These are phyloP conservation scores for Drosophila nr. perissopoda DNA, from an alignment of 2,888 invertebrate species.

Conservation along the genomic window DNA sequence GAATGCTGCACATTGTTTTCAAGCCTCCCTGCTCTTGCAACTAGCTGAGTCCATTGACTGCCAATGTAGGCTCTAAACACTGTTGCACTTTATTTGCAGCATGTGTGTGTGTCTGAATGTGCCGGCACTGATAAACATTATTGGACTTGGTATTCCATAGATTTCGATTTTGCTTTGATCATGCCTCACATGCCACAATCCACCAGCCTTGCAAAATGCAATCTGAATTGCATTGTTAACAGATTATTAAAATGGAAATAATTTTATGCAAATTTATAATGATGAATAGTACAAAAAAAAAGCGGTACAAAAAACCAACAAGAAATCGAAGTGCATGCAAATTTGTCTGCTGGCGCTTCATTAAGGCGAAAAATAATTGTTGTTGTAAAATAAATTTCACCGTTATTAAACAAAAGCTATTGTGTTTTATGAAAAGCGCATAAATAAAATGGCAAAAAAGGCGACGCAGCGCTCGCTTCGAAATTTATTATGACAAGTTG, in stretches of 20 bases:
- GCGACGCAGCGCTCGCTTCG: slow-evolving; percentile 61
- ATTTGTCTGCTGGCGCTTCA: slow-evolving; percentile 63
- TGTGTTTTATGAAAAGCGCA: slow-evolving; percentile 79
- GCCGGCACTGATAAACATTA: slow-evolving; percentile 68
- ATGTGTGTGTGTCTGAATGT: slow-evolving; percentile 46
- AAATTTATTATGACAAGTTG: slow-evolving; percentile 84
- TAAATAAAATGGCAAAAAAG: slow-evolving; percentile 78
- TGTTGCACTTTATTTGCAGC: slow-evolving; percentile 71
- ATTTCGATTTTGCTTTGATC: slow-evolving; percentile 52
- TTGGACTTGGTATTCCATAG: slow-evolving; percentile 44
- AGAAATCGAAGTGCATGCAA: slow-evolving; percentile 65
- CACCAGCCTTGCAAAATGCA: slow-evolving; percentile 34
- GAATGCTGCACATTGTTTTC: slow-evolving; percentile 80
- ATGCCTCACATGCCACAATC: slow-evolving; percentile 28
- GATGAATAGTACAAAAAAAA: slow-evolving; percentile 5
- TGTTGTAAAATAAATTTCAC: slow-evolving; percentile 62
- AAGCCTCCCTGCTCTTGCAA: slow-evolving; percentile 6
- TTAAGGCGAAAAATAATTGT: slow-evolving; percentile 55
- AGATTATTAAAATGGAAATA: slow-evolving; percentile 74
- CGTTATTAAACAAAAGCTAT: slow-evolving; percentile 78
- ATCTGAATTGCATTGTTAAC: slow-evolving; percentile 65
- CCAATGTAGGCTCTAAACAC: slow-evolving; percentile 58
- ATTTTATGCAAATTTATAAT: slow-evolving; percentile 73
- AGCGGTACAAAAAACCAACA: neutral
- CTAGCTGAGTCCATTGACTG: slow-evolving; percentile 13